Base-by-base conservation (phyloP, 2,113 vertebrate species). In the Rutilus rutilus region DNA sequence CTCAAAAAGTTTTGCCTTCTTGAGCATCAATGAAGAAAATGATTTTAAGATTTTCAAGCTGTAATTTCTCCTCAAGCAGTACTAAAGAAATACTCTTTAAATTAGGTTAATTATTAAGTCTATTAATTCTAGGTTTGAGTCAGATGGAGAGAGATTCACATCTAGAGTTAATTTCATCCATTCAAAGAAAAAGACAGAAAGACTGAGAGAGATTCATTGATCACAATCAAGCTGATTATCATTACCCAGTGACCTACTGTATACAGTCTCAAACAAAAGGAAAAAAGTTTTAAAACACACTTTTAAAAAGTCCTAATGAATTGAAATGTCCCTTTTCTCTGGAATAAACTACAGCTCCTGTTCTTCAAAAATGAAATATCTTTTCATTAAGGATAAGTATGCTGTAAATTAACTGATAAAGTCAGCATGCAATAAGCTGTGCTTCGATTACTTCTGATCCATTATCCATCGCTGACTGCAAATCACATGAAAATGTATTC, bases 201-300 rank as follows among this genome's bases (percentile, higher is more conserved):
- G 47, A 69, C 19, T 77, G 71, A 59, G 8, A 57, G 45, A 33
- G 15, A 50, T 25, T 12, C 52, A 52, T 52, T 42, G 78, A 83
- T 71, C 50, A 73, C 65, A 73, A 71, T 83, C 27, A 65, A 83
- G 81, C 30, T 83, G 50, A 83, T 83, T 83, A 23, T 42, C 27
- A 54, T 82, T 36, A 59, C 50, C 19, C 30, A 83, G 30, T 57
- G 65, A 83, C 65, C 65, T 57, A 73, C 50, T n/a, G 50, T 27
- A 73, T 42, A 39, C 27, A 25, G 21, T 8, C 5, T 73, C 50
- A 83, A 73, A 57, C 23, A 30, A 27, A 36, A 23, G 5, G 14
- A n/a, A 57, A 47, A n/a, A 82, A 62, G 78, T 45, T 27, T 33
- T 52, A 50, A 82, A 82, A 82, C 19, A 82, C 25, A 4, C 11